Evolutionary conservation across 2,113 vertebrate species (phyloP), one percentile per base, ranked within the genome.

Genomic region (Columba livia): DNA sequence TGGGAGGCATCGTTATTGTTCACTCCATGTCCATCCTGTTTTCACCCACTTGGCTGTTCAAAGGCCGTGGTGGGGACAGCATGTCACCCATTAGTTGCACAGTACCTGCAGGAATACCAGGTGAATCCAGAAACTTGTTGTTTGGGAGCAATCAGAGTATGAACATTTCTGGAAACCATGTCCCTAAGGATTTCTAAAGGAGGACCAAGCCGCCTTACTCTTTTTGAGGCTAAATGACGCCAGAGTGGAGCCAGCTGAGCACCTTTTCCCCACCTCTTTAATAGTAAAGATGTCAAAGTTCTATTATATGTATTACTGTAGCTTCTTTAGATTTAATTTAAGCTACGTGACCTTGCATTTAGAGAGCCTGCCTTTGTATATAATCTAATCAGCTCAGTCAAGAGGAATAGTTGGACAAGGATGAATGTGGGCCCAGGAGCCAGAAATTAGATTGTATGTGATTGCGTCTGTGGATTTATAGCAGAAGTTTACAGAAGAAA

Each of bases 321-420:
- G 31, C 57, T 87, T 70, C 77, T 96, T 84, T 84, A 69, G 88
- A 94, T 96, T 96, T 89, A 93, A 97, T 96, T 97, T 95, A 72
- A 95, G 72, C 48, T 81, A 50, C 69, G 71, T 69, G 92, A 95
- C 92, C 96, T 96, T 96, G 90, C 69, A 89, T 95, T 97, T 96
- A 86, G 75, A 79, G 54, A 3, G 18, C 57, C 79, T 95, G 85
- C 92, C 94, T 92, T 96, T 91, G 88, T 81, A 88, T 92, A 40
- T 94, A 96, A 97, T 90, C 85, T 84, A 95, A 96, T 97, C 92
- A 89, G 50, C 34, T 94, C 90, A 84, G 93, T 96, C 79, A 94
- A 92, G 94, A 92, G 85, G 83, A 96, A 78, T 84, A 75, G 85
- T 94, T 93, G 73, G 94, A 96, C 93, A 93, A 90, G 83, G 85